Base-by-base conservation (phyloP, 2,888 invertebrate genomes). In the Tanypteryx hageni region DNA sequence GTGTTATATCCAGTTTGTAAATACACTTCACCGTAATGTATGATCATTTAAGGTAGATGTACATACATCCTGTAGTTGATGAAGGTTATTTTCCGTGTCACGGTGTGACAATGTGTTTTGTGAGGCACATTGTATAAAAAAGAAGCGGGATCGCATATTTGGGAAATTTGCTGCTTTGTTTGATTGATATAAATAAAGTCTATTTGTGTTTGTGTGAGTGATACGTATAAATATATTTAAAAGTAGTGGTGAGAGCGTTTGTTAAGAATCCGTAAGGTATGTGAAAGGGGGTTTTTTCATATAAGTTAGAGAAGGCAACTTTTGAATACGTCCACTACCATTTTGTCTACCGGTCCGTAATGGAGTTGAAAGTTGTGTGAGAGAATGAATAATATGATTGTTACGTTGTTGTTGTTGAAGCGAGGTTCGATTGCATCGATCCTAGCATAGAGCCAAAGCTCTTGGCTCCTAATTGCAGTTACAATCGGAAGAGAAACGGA, bases 321-420 rank as follows among this genome's bases (percentile, higher is more conserved):
- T 44, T 57, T 83, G 22, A 44, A 89, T 89, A 89, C 89, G 89
- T 89, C 89, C 89, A 68, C 64, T 64, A 22, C 61, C 64, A 64
- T 89, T 89, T 89, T 89, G 64, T 68, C 89, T 31, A 89, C 86
- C 86, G 86, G 31, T 31, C 86, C 86, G 68, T 44, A 64, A 44
- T 44, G 61, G 56, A 64, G 89, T 89, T 64, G 64, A 68, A 64
- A 44, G 64, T 68, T 89, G 44, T 22, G 86, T 31, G 86, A 86
- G 22, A 86, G 22, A 86, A 59, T 27, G 31, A 86, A 14, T 14
- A 44, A 18, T 64, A 64, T n/a, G 89, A 89, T 89, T 89, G 59
- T 44, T 61, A 64, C 64, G 89, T 68, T 89, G 68, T 89, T 86
- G 61, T 86, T 89, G 89, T 89, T 89, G 61, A 89, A 89, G 61